Evolutionary conservation across 1,140 invertebrate species (phyloP), one percentile per base, ranked within the genome.

Genomic region (Drosophila malerkotliana): DNA sequence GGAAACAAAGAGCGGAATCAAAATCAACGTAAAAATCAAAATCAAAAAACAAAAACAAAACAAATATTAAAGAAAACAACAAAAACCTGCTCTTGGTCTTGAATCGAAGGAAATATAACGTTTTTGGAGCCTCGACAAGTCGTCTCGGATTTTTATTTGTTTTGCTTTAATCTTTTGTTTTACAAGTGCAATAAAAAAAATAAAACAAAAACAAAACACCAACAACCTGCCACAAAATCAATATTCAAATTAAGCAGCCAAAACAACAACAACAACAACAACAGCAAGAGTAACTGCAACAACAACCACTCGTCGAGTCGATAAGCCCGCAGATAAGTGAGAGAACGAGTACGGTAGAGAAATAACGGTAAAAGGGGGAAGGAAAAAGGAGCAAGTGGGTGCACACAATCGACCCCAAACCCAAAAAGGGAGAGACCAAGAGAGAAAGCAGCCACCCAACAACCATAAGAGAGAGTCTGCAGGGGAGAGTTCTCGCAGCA

Each of bases 241-340:
- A 85, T 85, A 85, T 87, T 87, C 73, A 82, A 88, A 85, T 81
- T 81, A 87, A 78, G 66, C 78, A 77, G 37, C 60, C 54, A 63
- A 8, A 62, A 28, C 39, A 77, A 34, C 47, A 80, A 45, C 63
- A 62, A 54, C 54, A 78, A 57, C 18, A 18, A 18, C 18, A 18
- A 18, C 18, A 18, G 18, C 18, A 18, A 18, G 18, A 18, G 18
- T 1, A 18, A 12, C 74, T 21, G 30, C 57, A 41, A 15, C 57
- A 41, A 15, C 39, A 41, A 15, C 6, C 6, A 41, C 4, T 69
- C 82, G 72, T 75, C 68, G 69, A 82, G 74, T 87, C 82, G 81
- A 85, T 85, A 85, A 82, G 78, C 74, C 49, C 56, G 60, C 77
- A 79, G 77, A 81, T 81, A 78, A 85, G 73, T 58, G 41, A 53